Conservation (phyloP, 2,113 vertebrate species). For the Oncorhynchus masou region DNA sequence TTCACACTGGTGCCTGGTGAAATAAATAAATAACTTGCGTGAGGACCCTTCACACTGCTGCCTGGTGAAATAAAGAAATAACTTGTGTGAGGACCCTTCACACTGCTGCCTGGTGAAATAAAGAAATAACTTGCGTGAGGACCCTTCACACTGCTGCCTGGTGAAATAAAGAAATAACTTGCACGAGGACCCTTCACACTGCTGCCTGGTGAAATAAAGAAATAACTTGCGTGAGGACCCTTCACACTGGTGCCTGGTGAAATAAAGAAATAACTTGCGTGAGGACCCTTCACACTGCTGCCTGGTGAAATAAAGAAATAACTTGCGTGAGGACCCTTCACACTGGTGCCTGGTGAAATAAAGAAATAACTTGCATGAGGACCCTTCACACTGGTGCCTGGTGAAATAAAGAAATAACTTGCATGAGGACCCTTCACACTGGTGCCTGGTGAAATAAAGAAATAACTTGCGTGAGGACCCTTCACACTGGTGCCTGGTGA, state of each 20-base stretch:
- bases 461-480: slow-evolving; percentile 14
- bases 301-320: slow-evolving; percentile 63
- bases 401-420: slow-evolving; percentile 62
- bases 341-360: slow-evolving; percentile 63
- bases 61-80: slow-evolving; percentile 63
- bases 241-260: slow-evolving; percentile 29
- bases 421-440: too few species aligned
- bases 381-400: slow-evolving; percentile 47
- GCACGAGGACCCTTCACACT: slow-evolving; percentile 16
- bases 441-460: slow-evolving; percentile 60
- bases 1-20: slow-evolving; percentile 54
- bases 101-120: slow-evolving; percentile 52
- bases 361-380: slow-evolving; percentile 40
- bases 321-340: slow-evolving; percentile 22
- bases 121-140: slow-evolving; percentile 41
- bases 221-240: slow-evolving; percentile 18
- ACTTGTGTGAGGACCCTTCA: slow-evolving; percentile 7
- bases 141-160: slow-evolving; percentile 47
- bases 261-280: slow-evolving; percentile 57
- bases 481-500: slow-evolving; percentile 54
- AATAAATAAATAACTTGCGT: slow-evolving; percentile 56
- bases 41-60: slow-evolving; percentile 38
- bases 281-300: slow-evolving; percentile 38
- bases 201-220: slow-evolving; percentile 67
- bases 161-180: slow-evolving; percentile 64